Base-by-base conservation (phyloP, 2,797 vertebrate species). In the Pangasius sanitwongsei region DNA sequence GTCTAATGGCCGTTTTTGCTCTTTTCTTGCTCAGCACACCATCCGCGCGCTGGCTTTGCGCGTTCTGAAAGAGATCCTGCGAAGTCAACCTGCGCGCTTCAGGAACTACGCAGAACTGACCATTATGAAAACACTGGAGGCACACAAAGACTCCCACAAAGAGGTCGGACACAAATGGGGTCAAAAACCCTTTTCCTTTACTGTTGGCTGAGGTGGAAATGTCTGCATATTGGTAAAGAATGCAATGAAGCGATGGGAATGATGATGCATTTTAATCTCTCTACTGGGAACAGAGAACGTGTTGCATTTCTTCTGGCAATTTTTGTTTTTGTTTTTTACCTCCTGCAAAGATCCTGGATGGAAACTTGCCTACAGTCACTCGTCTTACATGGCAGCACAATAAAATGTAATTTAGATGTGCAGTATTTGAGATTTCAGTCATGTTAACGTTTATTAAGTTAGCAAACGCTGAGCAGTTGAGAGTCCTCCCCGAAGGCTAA, bases 61-160 rank as follows among this genome's bases (percentile, higher is more conserved):
- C 15, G 98, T 98, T 69, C 95, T 99, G 88, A 96, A 97, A 92
- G 98, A 99, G 95, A 98, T 99, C 92, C 94, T 99, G 77, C 96
- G 97, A 93, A 98, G 97, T 93, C 98, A 99, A 93, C 98, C 98
- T 0, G 96, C 95, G 0, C 97, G 98, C 91, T 99, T 99, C 91
- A 99, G 98, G 93, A 99, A 99, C 95, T 99, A 99, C 0, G 98
- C 98, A 0, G 98, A 99, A 92, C 90, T 99, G 89, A 99, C 98
- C 31, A 98, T 99, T 94, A 99, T 99, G 97, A 99, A 99, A 94
- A 98, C 97, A 1, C 96, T 99, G 94, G 98, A 99, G 96, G 98
- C 98, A 7, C 98, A 99, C 91, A 99, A 98, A 93, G 98, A 99
- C 93, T 97, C 97, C 0, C 98, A 99, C 93, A 99, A 99, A 92